These are phyloP conservation scores for Myotis pilosus DNA, from an alignment of 2,797 vertebrate species.

Conservation along the genomic window DNA sequence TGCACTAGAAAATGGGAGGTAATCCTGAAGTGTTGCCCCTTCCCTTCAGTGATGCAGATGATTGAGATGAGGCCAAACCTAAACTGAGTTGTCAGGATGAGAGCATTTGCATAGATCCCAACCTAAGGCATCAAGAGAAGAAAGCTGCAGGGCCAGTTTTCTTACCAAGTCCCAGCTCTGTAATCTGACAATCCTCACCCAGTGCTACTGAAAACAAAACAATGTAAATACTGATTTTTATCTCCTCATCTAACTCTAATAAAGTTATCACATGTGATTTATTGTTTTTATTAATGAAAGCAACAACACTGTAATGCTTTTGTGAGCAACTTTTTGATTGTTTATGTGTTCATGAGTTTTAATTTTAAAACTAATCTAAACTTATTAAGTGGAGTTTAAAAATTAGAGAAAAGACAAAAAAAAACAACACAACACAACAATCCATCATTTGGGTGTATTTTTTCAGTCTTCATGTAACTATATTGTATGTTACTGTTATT, in stretches of 20 bases:
- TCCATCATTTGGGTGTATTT: background rate
- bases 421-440: background rate
- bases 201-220: background rate
- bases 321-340: constrained; percentile 38
- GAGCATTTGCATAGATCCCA: background rate
- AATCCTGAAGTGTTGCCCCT: background rate
- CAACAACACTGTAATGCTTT: constrained; percentile 37
- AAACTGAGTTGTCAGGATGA: background rate
- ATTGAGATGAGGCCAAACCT: background rate
- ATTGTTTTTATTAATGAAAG: constrained; percentile 64
- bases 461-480: background rate
- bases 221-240: constrained; percentile 12
- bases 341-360: constrained; percentile 46
- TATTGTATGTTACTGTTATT: background rate
- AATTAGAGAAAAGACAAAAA: constrained; percentile 21
- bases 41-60: background rate
- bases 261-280: constrained; percentile 54
- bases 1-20: background rate
- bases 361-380: constrained; percentile 56
- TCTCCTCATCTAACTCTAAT: constrained; percentile 57
- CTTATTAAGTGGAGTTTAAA: constrained; percentile 14
- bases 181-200: background rate
- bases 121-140: background rate
- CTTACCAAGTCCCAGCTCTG: background rate
- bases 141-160: background rate